Evolutionary conservation across 2,797 vertebrate genomes (phyloP).

Genomic region (Artibeus lituratus): DNA sequence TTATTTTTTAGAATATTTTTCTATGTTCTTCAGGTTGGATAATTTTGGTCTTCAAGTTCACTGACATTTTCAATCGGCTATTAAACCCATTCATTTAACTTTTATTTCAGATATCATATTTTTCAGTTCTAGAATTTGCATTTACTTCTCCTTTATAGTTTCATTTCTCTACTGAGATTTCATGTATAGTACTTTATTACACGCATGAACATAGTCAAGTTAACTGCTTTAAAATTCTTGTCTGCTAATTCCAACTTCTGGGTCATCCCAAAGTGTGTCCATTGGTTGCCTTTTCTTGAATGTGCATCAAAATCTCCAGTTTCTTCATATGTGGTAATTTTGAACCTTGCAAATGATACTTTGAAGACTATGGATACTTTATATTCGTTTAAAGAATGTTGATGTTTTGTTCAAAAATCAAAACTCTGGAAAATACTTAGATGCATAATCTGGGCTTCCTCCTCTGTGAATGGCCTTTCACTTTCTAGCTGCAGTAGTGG

Average conservation of each 20-base stretch:
- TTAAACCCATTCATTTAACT: slow-evolving; percentile 12
- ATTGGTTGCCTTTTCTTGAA: neutral
- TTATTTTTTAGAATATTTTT: neutral
- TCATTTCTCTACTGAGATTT: slow-evolving; percentile 35
- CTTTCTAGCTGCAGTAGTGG: neutral
- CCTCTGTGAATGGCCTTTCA: neutral
- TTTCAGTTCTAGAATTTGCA: slow-evolving; percentile 24
- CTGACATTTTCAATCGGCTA: neutral
- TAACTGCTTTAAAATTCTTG: neutral
- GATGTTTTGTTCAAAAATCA: slow-evolving; percentile 1
- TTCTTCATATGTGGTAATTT: slow-evolving; percentile 23
- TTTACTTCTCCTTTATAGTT: slow-evolving; percentile 12
- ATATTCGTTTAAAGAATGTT: slow-evolving; percentile 22
- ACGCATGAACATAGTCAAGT: neutral
- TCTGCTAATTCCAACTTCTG: neutral
- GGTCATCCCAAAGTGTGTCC: neutral
- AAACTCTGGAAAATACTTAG: slow-evolving; percentile 24
- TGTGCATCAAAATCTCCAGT: neutral
- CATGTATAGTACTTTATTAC: neutral
- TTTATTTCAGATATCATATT: neutral
- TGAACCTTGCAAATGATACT: neutral
- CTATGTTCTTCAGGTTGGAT: slow-evolving; percentile 4
- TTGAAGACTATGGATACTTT: slow-evolving; percentile 27
- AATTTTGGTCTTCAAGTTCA: slow-evolving; percentile 8
- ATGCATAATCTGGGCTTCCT: neutral